phyloP scores from a whole-genome alignment of 2,113 vertebrate genomes.

The Forbesichthys agassizii region DNA sequence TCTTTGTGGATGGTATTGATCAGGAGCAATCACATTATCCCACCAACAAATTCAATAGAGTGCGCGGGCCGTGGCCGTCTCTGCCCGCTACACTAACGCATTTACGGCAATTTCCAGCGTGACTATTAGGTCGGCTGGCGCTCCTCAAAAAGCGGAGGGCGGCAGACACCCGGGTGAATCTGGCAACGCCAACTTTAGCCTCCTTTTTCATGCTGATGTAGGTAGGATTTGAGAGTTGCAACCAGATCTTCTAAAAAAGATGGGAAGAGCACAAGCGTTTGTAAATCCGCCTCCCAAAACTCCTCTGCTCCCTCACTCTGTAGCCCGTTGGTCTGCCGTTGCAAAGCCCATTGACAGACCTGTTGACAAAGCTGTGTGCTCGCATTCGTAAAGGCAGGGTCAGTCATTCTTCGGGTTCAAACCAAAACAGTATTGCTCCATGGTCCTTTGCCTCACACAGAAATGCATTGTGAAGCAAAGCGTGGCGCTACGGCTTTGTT shows the following conservation, averaged over 20 bases:
- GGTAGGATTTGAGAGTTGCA: too few species aligned
- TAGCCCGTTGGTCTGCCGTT: too few species aligned
- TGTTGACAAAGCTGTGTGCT: too few species aligned
- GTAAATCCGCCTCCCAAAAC: too few species aligned
- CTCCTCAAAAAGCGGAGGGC: neutral
- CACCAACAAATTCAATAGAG: constrained; percentile 77
- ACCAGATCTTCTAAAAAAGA: neutral
- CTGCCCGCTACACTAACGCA: constrained; percentile 63
- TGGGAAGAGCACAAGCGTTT: neutral
- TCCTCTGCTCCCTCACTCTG: too few species aligned
- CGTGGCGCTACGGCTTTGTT: too few species aligned
- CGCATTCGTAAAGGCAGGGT: too few species aligned
- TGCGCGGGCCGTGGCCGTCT: constrained; percentile 62
- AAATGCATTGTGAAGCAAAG: too few species aligned
- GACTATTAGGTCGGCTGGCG: constrained; percentile 56
- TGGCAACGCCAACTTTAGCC: neutral
- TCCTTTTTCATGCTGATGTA: neutral
- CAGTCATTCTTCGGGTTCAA: too few species aligned
- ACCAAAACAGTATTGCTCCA: too few species aligned
- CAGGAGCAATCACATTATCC: constrained; percentile 76
- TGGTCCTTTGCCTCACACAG: too few species aligned
- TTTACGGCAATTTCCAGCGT: constrained; percentile 73
- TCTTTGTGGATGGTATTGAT: constrained; percentile 77
- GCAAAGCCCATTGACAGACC: too few species aligned
- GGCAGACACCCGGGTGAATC: neutral